These are phyloP conservation scores for Salvator merianae DNA, from an alignment of 2,113 vertebrate genomes.

Conservation along the genomic window DNA sequence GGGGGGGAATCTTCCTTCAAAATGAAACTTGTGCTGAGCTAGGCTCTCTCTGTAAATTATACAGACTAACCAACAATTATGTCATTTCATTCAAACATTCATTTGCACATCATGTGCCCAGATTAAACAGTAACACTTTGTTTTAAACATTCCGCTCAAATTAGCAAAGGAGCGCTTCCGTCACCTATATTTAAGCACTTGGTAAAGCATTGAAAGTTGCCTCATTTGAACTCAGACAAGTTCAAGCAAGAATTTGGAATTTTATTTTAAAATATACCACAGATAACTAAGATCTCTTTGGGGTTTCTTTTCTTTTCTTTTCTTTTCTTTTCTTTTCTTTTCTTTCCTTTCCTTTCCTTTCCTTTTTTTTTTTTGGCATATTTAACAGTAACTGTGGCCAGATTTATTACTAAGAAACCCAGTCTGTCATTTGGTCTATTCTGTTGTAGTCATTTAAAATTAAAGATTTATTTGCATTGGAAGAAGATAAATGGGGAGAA, in stretches of 20 bases:
- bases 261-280: conserved; percentile 46
- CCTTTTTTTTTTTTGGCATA: rapidly evolving
- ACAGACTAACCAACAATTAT: conserved; percentile 79
- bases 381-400: background rate
- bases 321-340: background rate
- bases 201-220: conserved; percentile 28
- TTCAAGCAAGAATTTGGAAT: conserved; percentile 54
- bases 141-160: conserved; percentile 78
- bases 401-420: background rate
- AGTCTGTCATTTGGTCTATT: background rate
- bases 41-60: conserved; percentile 75
- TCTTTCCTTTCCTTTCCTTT: background rate
- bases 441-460: background rate
- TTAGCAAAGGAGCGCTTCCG: conserved; percentile 77
- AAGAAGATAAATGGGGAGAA: background rate
- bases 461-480: background rate
- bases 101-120: conserved; percentile 78
- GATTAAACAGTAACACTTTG: conserved; percentile 82
- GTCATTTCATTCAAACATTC: conserved; percentile 82
- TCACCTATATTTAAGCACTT: conserved; percentile 75
- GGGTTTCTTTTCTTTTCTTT: background rate
- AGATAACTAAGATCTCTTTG: background rate
- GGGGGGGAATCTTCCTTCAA: conserved; percentile 26
- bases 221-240: conserved; percentile 62
- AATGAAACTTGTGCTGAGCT: conserved; percentile 67